Base-by-base conservation (phyloP, 2,888 invertebrate species). In the Lymantria monacha region DNA sequence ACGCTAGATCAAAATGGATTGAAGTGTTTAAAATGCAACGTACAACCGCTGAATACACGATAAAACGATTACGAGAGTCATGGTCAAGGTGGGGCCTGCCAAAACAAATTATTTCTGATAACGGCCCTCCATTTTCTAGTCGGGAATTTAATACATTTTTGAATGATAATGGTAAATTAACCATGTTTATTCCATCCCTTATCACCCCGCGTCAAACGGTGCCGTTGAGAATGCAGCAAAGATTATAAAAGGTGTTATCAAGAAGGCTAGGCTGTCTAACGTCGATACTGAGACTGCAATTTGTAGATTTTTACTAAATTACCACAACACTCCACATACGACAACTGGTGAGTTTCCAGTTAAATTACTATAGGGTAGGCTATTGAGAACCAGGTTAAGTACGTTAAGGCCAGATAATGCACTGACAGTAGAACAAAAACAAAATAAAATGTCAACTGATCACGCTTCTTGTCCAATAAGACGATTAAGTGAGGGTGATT, bases 401-500 rank as follows among this genome's bases (percentile, higher is more conserved):
- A 12, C 1, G 9, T 5, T 42, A 10, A 11, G 30, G 9, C 30
- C 42, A n/a, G 42, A 42, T 30, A 11, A 11, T 11, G 3, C 11
- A 30, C 1, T 30, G 7, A 30, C 5, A n/a, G 30, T 30, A 7
- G 30, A 42, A 30, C n/a, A n/a, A 33, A 33, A 33, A 10, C 1
- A 8, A 8, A 22, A 22, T 22, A 5, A 22, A 22, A 22, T 22
- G 22, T 33, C 9, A 9, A 33, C 33, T 33, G 33, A 10, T 10
- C 9, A 9, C 10, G 10, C 33, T 1, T 10, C 9, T 10, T 1
- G 5, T 8, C 9, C 9, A 33, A 33, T 47, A 47, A 51, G 47
- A 46, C 43, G 47, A 47, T 47, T 47, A 44, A 44, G 47, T 47
- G 43, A 47, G 46, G 47, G 47, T 44, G 43, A 51, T 47, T 47